Evolutionary conservation across 2,113 vertebrate species (phyloP).

Genomic region (Platysternon megacephalum): DNA sequence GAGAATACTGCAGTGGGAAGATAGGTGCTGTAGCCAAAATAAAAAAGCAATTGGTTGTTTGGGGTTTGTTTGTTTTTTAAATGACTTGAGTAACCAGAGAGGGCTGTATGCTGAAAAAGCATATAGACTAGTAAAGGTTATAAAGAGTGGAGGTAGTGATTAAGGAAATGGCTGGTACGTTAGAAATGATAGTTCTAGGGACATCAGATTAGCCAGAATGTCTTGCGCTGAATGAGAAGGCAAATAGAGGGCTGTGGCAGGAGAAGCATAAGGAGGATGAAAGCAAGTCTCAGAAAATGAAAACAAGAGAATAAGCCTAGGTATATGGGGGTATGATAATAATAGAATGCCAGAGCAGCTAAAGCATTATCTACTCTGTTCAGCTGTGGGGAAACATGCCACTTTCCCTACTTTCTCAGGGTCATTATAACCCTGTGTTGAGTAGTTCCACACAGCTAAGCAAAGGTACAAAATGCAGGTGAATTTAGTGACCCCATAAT

Average conservation of each 20-base stretch:
- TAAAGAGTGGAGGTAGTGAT: not conserved
- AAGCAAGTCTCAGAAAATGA: not conserved
- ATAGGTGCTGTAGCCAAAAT: not conserved
- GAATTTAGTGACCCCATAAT: not conserved
- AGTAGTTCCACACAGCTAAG: not conserved
- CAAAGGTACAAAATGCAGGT: not conserved
- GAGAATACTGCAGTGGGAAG: not conserved
- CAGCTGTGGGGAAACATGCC: not conserved
- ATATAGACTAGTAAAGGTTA: not conserved
- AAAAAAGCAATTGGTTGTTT: not conserved
- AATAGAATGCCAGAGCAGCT: not conserved
- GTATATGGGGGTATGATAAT: not conserved
- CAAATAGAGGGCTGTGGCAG: accelerated
- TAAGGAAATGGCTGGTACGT: not conserved
- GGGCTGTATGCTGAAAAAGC: not conserved
- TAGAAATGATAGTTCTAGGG: not conserved
- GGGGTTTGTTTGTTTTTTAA: not conserved
- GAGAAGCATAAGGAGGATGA: not conserved
- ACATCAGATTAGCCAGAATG: accelerated
- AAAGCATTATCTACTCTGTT: not conserved
- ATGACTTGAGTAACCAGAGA: not conserved
- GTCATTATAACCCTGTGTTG: not conserved
- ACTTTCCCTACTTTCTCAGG: not conserved
- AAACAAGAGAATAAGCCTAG: not conserved
- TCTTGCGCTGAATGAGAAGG: not conserved